phyloP scores from a whole-genome alignment of 2,113 vertebrate species.

The Passer domesticus region DNA sequence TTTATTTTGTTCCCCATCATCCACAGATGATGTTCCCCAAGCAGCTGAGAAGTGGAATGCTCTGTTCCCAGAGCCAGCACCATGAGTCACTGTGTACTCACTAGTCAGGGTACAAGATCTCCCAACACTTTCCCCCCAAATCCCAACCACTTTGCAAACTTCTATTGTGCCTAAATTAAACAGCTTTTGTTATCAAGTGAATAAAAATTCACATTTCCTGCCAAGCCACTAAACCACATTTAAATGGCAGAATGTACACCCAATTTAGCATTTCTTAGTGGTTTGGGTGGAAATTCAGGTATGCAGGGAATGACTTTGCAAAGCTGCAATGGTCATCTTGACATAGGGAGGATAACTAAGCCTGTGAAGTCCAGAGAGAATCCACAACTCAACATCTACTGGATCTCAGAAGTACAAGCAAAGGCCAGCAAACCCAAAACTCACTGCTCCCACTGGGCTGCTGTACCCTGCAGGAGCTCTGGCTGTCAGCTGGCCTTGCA shows the following conservation, averaged over 20 bases:
- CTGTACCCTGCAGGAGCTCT: not conserved
- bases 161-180: not conserved
- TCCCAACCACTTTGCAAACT: not conserved
- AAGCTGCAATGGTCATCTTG: not conserved
- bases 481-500: not conserved
- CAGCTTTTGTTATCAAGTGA: not conserved
- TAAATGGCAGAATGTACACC: not conserved
- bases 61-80: not conserved
- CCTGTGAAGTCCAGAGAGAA: not conserved
- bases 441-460: not conserved
- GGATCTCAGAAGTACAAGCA: not conserved
- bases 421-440: not conserved
- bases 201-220: not conserved
- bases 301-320: not conserved
- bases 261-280: not conserved
- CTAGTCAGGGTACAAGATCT: not conserved
- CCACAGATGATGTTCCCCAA: not conserved
- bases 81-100: not conserved
- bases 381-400: not conserved
- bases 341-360: not conserved
- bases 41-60: not conserved
- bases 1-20: not conserved
- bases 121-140: not conserved
- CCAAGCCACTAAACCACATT: not conserved
- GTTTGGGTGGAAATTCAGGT: not conserved